Base-by-base conservation (phyloP, 2,888 invertebrate genomes). In the Melipona beecheii region DNA sequence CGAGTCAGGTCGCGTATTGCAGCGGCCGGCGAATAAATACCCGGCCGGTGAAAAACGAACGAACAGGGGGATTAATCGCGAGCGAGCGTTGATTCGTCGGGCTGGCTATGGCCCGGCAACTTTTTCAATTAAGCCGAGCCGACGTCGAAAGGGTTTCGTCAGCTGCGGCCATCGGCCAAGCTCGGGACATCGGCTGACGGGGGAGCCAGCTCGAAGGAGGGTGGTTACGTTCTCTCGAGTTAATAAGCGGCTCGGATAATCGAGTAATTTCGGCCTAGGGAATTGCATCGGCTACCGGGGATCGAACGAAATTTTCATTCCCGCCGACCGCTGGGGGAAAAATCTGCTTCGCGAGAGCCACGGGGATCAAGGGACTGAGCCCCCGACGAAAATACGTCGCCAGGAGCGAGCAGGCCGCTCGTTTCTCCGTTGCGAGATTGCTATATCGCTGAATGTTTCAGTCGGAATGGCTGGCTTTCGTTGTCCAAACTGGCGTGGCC, bases 211-310 rank as follows among this genome's bases (percentile, higher is more conserved):
- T 11, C 43, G 43, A 43, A 43, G 43, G 36, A 36, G 36, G 9
- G 36, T 36, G 9, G 73, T 75, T 80, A 74, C 83, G 70, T 86
- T 80, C 80, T 70, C 69, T 54, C 70, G 54, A 64, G 75, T 78
- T 86, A 86, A 86, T 85, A 86, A 84, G 75, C 81, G 62, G 70
- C 43, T 52, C 58, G 68, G 71, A 73, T 81, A 83, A 86, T 85
- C 85, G 86, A 80, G 86, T 72, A 83, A 86, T 83, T 85, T 78
- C 73, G 82, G 72, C 72, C 56, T 70, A 31, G 60, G 62, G 76
- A 75, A 81, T 78, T 81, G 78, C 78, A 75, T 81, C 78, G 84
- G 68, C 54, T 64, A 43, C 43, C 43, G 43, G 43, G 69, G 78
- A 65, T 50, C 74, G 58, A 73, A 52, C 75, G 50, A 78, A 84